A percentile compares a stretch with the other conserved stretches of the same genome.
These are phyloP conservation scores for Hemiprocne comata DNA, from an alignment of 2,113 vertebrate species.

Conservation along the genomic window DNA sequence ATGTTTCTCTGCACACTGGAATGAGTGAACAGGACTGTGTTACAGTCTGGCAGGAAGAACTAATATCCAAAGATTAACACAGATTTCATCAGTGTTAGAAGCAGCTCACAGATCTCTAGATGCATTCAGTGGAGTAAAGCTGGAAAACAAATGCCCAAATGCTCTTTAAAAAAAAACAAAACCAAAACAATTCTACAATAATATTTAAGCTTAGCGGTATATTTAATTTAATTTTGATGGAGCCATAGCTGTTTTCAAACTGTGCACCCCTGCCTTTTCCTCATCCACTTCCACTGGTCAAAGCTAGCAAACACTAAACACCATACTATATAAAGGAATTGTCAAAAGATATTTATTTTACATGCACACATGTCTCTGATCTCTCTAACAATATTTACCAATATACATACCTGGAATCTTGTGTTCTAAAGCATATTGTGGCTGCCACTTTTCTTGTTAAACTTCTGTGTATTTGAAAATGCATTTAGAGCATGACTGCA, in stretches of 20 bases:
- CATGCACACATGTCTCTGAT: background rate
- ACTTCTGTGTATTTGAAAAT: background rate
- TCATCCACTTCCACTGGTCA: background rate
- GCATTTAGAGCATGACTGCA: background rate
- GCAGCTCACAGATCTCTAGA: background rate
- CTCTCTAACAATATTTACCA: background rate
- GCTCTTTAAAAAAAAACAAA: background rate
- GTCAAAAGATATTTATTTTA: background rate
- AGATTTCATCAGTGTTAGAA: background rate
- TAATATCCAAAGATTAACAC: background rate
- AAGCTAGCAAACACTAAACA: background rate
- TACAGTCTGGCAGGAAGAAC: background rate
- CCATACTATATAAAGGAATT: background rate
- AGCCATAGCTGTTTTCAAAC: background rate
- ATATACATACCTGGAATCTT: background rate
- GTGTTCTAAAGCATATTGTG: background rate
- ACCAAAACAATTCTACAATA: accelerated
- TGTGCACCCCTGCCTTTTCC: background rate
- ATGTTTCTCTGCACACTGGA: background rate
- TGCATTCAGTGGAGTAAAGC: background rate
- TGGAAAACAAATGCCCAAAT: background rate
- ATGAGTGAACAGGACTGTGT: background rate
- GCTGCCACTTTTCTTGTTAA: constrained; percentile 3
- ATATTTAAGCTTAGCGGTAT: background rate
- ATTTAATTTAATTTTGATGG: background rate